Base-by-base conservation (phyloP, 2,797 vertebrate genomes). In the Arremon brunneinucha region DNA sequence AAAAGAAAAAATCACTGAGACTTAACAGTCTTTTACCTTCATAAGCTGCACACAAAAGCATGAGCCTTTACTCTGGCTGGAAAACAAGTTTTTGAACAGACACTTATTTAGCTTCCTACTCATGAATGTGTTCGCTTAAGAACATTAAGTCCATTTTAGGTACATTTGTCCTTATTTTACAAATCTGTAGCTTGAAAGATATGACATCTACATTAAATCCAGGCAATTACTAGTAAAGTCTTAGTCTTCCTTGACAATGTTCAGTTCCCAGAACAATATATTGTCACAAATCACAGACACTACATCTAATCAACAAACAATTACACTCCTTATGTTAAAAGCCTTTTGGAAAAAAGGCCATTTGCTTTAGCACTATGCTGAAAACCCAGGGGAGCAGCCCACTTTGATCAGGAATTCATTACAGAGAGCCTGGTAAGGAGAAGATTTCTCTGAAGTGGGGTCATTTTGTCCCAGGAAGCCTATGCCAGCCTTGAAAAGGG, bases 381-480 rank as follows among this genome's bases (percentile, higher is more conserved):
- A 96, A 98, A 98, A 97, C 96, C 96, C 89, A 94, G 93, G 89
- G 87, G 90, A 50, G 50, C 47, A 90, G 83, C 78, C 59, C 46
- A 83, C 93, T 97, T 90, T 79, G 95, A 95, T 95, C 97, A 97
- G 92, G 95, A 96, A 97, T 96, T 97, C 96, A 96, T 97, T 97
- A 95, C 53, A 93, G 92, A 84, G 83, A 97, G 90, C 88, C 86
- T 88, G 89, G 80, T 93, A 97, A 96, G 86, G 84, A 92, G 86
- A 92, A 90, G 83, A 86, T 94, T 93, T 87, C 59, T 94, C 74
- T 93, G 57, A 78, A 83, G 80, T 49, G 74, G 90, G 59, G 97
- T 64, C 69, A 79, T 89, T 95, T 94, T 92, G 95, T 96, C 94
- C 87, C 95, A 95, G 94, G 93, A 97, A 97, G 67, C 83, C 86